Base-by-base conservation (phyloP, 2,113 vertebrate genomes). In the Redunca redunca region DNA sequence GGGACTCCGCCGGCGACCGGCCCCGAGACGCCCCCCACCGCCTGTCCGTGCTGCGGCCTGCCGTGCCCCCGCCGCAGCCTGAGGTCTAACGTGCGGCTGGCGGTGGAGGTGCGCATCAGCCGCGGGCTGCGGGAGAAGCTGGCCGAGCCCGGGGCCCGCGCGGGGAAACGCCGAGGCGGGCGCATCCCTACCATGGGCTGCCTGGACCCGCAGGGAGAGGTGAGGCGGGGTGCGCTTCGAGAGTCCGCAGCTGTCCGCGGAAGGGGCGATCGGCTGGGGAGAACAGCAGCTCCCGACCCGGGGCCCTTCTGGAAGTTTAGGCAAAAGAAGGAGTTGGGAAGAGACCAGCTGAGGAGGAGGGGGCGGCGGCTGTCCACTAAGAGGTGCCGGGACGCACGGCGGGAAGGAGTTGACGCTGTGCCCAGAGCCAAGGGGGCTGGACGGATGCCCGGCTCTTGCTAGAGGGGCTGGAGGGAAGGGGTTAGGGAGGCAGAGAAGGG, bases 51-150 rank as follows among this genome's bases (percentile, higher is more conserved):
- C 78, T 99, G 98, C 80, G 97, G 98, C 53, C 95, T 40, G 53
- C 95, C 97, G 7, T 99, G 98, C 2, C 98, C 98, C 89, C 98
- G 98, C 96, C 98, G 98, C 97, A 97, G 96, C 94, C 98, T 99
- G 86, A 98, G 98, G 84, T 98, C 98, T 6, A 98, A 99, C 1
- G 98, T 99, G 93, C 97, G 98, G 53, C 97, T 99, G 88, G 98
- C 98, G 0, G 98, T 99, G 91, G 98, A 98, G 78, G 98, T 98
- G 89, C 98, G 98, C 40, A 99, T 98, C 86, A 98, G 98, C 88
- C 98, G 98, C 8, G 97, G 97, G 16, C 98, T 99, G 83, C 97
- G 98, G 0, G 97, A 98, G 82, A 98, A 98, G 95, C 96, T 98
- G 80, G 97, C 97, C 1, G 97, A 93, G 57, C 82, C 97, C 2